phyloP scores from a whole-genome alignment of 2,888 invertebrate genomes.

The Strigamia crassipes region DNA sequence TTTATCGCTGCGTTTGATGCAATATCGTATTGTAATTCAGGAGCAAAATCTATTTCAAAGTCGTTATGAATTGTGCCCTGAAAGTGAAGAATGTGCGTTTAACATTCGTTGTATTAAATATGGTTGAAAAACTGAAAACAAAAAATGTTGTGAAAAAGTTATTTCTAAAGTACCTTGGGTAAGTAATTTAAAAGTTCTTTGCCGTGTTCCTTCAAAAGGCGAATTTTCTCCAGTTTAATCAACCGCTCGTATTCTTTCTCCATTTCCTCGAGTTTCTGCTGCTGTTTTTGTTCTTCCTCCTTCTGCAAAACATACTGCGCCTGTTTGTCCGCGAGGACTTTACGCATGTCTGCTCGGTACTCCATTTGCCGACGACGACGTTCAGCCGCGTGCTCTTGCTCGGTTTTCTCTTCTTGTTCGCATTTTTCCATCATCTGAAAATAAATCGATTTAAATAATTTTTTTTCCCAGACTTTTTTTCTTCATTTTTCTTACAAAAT shows the following conservation, averaged over 20 bases:
- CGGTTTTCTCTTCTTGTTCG: neutral
- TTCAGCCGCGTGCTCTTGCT: neutral
- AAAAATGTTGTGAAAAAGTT: neutral
- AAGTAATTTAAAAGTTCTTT: conserved; percentile 25
- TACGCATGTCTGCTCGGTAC: neutral
- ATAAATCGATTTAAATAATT: neutral
- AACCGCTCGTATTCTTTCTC: neutral
- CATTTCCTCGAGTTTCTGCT: conserved; percentile 2
- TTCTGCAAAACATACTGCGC: conserved; percentile 24
- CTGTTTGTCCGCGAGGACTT: conserved; percentile 1
- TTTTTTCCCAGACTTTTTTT: neutral
- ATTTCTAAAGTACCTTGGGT: neutral
- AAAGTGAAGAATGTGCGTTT: neutral
- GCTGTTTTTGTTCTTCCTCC: neutral
- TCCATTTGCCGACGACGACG: neutral
- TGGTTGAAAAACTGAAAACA: neutral
- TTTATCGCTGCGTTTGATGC: neutral
- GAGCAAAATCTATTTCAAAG: neutral
- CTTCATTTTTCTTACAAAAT: neutral
- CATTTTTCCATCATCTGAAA: conserved; percentile 2
- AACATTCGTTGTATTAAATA: neutral
- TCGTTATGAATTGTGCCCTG: neutral
- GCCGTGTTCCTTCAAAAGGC: conserved; percentile 1
- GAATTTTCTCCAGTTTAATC: neutral
- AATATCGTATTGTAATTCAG: neutral